phyloP scores from a whole-genome alignment of 2,888 invertebrate genomes.

The Stenurella melanura region DNA sequence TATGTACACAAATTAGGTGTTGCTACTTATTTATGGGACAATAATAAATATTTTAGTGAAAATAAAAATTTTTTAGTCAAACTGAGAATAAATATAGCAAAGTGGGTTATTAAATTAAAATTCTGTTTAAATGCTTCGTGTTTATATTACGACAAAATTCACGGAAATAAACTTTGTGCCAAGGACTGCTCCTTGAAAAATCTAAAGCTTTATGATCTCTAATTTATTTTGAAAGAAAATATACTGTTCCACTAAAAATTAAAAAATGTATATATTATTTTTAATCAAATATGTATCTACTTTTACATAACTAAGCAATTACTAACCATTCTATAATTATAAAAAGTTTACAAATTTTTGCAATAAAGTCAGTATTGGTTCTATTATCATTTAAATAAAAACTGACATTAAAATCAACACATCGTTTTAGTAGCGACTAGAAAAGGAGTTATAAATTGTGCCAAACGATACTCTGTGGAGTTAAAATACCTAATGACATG shows the following conservation, averaged over 20 bases:
- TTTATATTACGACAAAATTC: constrained; percentile 25
- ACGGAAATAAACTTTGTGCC: constrained; percentile 25
- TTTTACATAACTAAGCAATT: too few species aligned
- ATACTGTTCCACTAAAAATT: constrained; percentile 2
- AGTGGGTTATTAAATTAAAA: constrained; percentile 22
- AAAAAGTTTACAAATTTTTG: too few species aligned
- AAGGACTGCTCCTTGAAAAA: constrained; percentile 15
- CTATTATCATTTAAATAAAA: too few species aligned
- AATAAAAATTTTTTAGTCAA: neutral
- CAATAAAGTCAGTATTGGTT: too few species aligned
- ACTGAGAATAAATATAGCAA: neutral
- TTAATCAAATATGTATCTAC: neutral
- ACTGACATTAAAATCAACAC: too few species aligned
- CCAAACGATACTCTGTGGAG: too few species aligned
- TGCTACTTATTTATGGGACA: too few species aligned
- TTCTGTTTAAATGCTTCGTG: constrained; percentile 1
- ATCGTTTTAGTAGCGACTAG: too few species aligned
- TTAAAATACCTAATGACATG: too few species aligned
- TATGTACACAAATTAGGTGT: too few species aligned
- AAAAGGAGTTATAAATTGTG: too few species aligned
- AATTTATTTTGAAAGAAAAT: constrained; percentile 17
- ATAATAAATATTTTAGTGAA: neutral
- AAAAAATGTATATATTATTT: constrained; percentile 5
- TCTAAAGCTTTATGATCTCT: constrained; percentile 1
- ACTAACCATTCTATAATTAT: too few species aligned